Base-by-base conservation (phyloP, 2,797 vertebrate species). In the Todus mexicanus region DNA sequence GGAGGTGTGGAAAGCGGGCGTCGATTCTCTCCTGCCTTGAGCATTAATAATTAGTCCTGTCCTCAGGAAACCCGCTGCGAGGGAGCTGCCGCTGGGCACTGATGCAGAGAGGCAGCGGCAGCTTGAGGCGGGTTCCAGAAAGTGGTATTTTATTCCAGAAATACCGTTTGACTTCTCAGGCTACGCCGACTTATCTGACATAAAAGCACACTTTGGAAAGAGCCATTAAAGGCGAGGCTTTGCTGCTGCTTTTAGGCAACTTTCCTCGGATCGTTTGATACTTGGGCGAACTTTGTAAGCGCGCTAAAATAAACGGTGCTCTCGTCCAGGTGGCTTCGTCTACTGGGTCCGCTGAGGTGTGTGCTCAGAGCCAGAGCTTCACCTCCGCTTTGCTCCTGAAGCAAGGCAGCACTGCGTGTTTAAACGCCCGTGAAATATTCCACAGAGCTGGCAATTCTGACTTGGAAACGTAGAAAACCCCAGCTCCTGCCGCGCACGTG, bases 81-180 rank as follows among this genome's bases (percentile, higher is more conserved):
- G 74, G 84, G 90, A 89, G 83, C 72, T 92, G 84, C 89, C 54
- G 81, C 42, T 12, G 56, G 26, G 10, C 59, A 86, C 83, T 64
- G 3, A 45, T 0, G 0, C 61, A 54, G 77, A 68, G 79, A 72
- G 91, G 79, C 76, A 91, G 83, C 11, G 0, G 87, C 92, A 92
- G 81, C 71, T 89, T 4, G 45, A 38, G 88, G 88, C 79, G 63
- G 37, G 76, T 25, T 37, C 42, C 68, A 16, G 63, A 90, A 47
- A 53, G 63, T 1, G 43, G 7, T 6, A 11, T 59, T 71, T 57
- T 7, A 25, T 11, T 51, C 38, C 88, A 79, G 85, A 69, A 77
- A 69, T 50, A 64, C 0, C 3, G 12, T 60, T 66, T 43, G 33
- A 53, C 33, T 84, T 71, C 70, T 57, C 26, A 63, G 71, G 38